Conservation (phyloP, 2,113 vertebrate species). For the Beaufortia kweichowensis region DNA sequence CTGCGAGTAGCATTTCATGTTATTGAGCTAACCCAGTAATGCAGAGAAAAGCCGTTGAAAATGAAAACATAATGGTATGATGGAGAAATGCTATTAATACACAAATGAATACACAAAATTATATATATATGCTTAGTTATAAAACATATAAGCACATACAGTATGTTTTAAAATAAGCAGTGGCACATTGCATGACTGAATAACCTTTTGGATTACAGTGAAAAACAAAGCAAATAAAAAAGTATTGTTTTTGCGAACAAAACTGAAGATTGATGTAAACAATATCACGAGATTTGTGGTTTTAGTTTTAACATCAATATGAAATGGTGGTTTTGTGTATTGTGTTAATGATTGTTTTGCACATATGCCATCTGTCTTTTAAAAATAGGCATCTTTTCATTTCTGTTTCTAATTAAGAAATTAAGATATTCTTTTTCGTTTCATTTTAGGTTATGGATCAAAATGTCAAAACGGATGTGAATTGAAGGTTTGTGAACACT, state of each 20-base stretch:
- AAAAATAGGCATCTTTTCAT: not conserved
- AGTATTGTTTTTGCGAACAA: not conserved
- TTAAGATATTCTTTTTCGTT: slow-evolving; percentile 53
- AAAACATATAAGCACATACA: too few species aligned
- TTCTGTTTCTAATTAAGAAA: slow-evolving; percentile 11
- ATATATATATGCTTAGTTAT: too few species aligned
- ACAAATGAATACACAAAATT: too few species aligned
- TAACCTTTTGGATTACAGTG: not conserved
- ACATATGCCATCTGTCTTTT: not conserved
- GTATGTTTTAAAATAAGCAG: not conserved
- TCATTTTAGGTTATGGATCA: slow-evolving; percentile 56
- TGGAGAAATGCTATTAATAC: not conserved
- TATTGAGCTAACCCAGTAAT: not conserved
- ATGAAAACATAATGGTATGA: not conserved
- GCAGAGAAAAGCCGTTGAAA: not conserved
- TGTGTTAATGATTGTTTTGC: not conserved
- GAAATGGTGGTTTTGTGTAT: slow-evolving; percentile 22
- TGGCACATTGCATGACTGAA: not conserved
- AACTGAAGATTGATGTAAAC: slow-evolving; percentile 24
- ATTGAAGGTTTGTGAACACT: slow-evolving; percentile 52
- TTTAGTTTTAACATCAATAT: not conserved
- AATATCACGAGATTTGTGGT: not conserved
- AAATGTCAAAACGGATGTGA: slow-evolving; percentile 58
- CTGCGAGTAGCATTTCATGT: not conserved
- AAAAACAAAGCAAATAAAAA: not conserved